Evolutionary conservation across 2,113 vertebrate species (phyloP), one percentile per base, ranked within the genome.

Genomic region (Dendropsophus ebraccatus): DNA sequence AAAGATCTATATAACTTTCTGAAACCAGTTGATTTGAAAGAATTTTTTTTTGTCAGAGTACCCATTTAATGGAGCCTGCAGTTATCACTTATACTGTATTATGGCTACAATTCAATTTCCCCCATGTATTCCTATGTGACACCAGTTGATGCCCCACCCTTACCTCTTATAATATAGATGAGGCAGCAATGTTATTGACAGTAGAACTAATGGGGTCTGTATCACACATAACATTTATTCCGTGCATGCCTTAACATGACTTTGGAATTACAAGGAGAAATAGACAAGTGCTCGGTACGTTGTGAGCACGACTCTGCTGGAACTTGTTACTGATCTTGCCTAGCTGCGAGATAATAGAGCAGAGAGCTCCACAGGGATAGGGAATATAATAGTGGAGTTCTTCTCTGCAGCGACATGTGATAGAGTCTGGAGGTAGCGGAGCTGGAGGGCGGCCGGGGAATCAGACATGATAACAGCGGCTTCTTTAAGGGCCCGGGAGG

Each of bases 321-420:
- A 54, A 82, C 47, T 54, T 72, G 65, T 69, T 70, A 12, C 37
- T 10, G 32, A 12, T 32, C 25, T 1, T 52, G 9, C 11, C 47
- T 74, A 87, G 13, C 58, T 75, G 37, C 73, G 87, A 25, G 73
- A 11, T 21, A 89, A 67, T n/a, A 54, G 9, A 13, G 87, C 45
- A 30, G 81, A 54, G 19, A 89, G 52, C 74, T 90, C 85, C 17
- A 90, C 73, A 28, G 89, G 89, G 41, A 90, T 25, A 2, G 90
- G 90, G 72, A 90, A 90, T 8, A 90, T 30, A 58, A 90, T 88
- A 69, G 90, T 89, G 4, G 90, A 90, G 73, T 88, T 88, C 45
- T 83, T 87, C 49, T 90, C 89, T 2, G 89, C 62, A 1, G 89
- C 82, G 17, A 90, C 81, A 23, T 87, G 85, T 25, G 87, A 77